Base-by-base conservation (phyloP, 1,140 invertebrate species). In the Globodera rostochiensis region DNA sequence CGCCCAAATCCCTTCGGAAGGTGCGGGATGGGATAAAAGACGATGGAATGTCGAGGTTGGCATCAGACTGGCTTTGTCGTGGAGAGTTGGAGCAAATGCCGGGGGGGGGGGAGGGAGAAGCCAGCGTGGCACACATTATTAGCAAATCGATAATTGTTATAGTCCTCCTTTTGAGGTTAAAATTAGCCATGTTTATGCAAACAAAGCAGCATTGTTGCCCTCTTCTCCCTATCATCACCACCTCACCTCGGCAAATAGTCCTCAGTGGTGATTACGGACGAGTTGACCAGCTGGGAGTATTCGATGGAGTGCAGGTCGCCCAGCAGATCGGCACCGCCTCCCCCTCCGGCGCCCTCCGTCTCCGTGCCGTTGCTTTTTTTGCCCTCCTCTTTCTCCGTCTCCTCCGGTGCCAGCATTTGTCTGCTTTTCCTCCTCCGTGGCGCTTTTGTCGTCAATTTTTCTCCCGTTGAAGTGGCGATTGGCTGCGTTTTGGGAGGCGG, bases 241-340 rank as follows among this genome's bases (percentile, higher is more conserved):
- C n/a, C 46, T 36, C 66, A 78, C 49, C 77, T 57, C 46, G 53
- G 67, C 49, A 80, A 76, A 57, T 85, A 84, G 49, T 84, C 83
- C 25, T 84, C 83, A 13, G 83, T 84, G 19, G 73, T 84, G 21
- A 84, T 84, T 19, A 74, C 73, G 7, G 74, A 53, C 7, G 81
- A 74, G 46, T 83, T 83, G 46, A 83, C 71, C 60, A 84, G 47
- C 64, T 84, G 80, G 25, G 84, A 85, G 47, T 77, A 69, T 21
- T 84, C 83, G 66, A 84, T 84, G 36, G 57, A 78, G 60, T 84
- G 81, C n/a, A 84, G 64, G 60, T 84, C 83, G 45, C 82, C 83
- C 50, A 79, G 19, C 46, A 69, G 46, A 45, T 74, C 70, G 21
- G 9, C 57, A 19, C 60, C 76, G 45, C 69, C 50, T 74, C 76